Conservation (phyloP, 2,797 vertebrate genomes). For the Lepilemur septentrionalis region DNA sequence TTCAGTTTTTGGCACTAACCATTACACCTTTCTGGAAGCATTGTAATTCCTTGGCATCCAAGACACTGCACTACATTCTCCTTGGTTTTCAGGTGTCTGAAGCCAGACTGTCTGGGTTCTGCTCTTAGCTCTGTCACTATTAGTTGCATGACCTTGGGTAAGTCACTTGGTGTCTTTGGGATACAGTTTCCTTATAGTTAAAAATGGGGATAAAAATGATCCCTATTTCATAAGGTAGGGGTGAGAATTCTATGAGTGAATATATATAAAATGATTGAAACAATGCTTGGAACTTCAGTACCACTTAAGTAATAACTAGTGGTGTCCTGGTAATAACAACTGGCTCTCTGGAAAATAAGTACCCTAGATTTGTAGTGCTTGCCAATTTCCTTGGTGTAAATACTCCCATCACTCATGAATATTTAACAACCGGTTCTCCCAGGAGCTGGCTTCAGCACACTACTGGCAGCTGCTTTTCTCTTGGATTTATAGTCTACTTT, state of each 20-base stretch:
- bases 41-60: neutral
- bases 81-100: neutral
- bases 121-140: neutral
- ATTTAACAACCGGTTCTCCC: neutral
- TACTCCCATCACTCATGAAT: neutral
- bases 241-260: neutral
- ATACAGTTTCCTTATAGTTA: neutral
- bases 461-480: neutral
- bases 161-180: neutral
- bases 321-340: neutral
- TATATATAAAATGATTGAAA: neutral
- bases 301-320: neutral
- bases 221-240: neutral
- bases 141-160: neutral
- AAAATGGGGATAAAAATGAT: neutral
- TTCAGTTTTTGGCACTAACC: neutral
- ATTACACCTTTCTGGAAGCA: neutral
- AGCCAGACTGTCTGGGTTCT: neutral
- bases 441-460: neutral
- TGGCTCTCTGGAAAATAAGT: neutral
- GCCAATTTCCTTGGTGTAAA: neutral
- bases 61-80: neutral
- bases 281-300: neutral
- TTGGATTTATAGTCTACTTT: neutral
- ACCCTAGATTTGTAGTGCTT: neutral